Evolutionary conservation across 2,888 invertebrate species (phyloP), one percentile per base, ranked within the genome.

Genomic region (Drosophila tanythrix): DNA sequence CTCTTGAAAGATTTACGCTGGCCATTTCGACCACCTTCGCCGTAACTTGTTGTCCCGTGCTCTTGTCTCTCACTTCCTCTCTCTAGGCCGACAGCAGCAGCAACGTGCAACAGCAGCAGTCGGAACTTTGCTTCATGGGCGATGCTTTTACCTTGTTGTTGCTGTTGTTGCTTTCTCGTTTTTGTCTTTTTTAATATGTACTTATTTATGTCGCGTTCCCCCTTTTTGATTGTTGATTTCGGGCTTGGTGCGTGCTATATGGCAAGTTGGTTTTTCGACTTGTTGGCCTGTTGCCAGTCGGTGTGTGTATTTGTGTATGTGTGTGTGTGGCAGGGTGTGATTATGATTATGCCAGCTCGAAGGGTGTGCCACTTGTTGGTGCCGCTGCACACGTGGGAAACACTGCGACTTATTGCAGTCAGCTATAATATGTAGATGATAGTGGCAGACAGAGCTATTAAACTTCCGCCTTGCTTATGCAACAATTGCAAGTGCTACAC

Each of bases 1-100:
- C 93, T 93, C 91, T 92, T 91, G 92, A 93, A 92, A 93, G 92
- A 92, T 90, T 92, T 87, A 82, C 83, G 70, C 70, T 74, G 82
- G 79, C 65, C 78, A 83, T 69, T 70, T 50, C 40, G 40, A 70
- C 60, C 68, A 78, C 78, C 83, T 84, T 70, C 67, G 62, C 64
- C 73, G 74, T 46, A 60, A 82, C 74, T 76, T 46, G 46, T 74
- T 69, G 70, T 64, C 76, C 70, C 72, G 68, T 88, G 70, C 70
- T 53, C 57, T 25, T 51, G 57, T 31, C 48, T 60, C 53, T 21
- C 50, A 50, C 50, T 50, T 2, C 3, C 50, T 18, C 50, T 18
- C 29, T 11, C 10, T 46, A 2, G 46, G 25, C 4, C 25, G n/a
- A 40, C n/a, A 29, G 36, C 35, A 53, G 21, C 52, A 53, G 48